These are phyloP conservation scores for Podargus strigoides DNA, from an alignment of 2,797 vertebrate genomes.

Conservation along the genomic window DNA sequence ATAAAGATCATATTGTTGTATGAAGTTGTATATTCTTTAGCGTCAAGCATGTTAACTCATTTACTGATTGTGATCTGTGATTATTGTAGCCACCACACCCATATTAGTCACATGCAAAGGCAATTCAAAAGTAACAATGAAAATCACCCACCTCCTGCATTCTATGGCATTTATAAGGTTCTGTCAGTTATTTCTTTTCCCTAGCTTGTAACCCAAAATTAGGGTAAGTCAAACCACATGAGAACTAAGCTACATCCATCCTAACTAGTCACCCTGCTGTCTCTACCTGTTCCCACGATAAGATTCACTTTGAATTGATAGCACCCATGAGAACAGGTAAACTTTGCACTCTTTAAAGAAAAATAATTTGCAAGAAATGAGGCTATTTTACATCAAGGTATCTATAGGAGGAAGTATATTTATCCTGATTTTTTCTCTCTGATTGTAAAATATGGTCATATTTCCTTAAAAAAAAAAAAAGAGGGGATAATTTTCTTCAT, in stretches of 20 bases:
- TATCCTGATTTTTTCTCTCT: background rate
- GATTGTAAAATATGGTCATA: background rate
- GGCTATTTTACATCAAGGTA: background rate
- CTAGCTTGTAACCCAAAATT: background rate
- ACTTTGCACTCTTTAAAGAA: background rate
- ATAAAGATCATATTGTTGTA: background rate
- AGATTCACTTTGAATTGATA: background rate
- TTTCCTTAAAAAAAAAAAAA: background rate
- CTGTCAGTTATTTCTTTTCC: background rate
- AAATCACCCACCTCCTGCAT: background rate
- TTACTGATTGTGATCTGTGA: background rate
- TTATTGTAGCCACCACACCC: background rate
- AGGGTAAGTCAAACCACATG: background rate
- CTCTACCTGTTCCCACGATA: background rate
- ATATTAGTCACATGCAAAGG: background rate
- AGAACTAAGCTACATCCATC: background rate
- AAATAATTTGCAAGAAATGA: background rate
- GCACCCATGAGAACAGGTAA: constrained; percentile 9
- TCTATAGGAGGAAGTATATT: background rate
- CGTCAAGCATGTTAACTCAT: background rate
- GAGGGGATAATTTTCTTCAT: rapidly evolving
- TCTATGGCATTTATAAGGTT: background rate
- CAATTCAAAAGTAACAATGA: background rate
- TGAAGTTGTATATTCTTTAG: background rate
- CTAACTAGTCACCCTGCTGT: background rate